Base-by-base conservation (phyloP, 2,888 invertebrate species). In the Sphaerophoria rueppellii region DNA sequence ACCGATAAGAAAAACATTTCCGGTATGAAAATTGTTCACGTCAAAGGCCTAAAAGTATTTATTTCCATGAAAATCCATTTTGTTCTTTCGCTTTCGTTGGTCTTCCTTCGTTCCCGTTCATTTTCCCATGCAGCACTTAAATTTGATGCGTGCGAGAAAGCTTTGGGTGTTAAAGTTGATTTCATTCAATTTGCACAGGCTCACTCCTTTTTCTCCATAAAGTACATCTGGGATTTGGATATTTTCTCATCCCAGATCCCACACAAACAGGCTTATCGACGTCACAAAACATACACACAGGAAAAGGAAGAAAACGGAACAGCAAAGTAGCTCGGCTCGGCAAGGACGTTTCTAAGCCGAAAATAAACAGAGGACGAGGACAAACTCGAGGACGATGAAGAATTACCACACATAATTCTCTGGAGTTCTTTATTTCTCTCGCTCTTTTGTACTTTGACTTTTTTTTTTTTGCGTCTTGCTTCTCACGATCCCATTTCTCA, bases 281-380 rank as follows among this genome's bases (percentile, higher is more conserved):
- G 60, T 72, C 72, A 54, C 54, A 24, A 40, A 54, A 24, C 24
- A 24, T 24, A 24, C 24, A 24, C 24, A 32, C 67, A 61, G 60
- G 55, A 16, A 12, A 71, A 67, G 40, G 57, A 61, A 69, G 43
- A 43, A 12, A 24, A 16, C n/a, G 5, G 63, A 7, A 48, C 7
- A 55, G 16, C 9, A 43, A 61, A 60, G 24, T 46, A 63, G 46
- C 32, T 55, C 67, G 60, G 63, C 63, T 75, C 37, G 52, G 52
- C 82, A 83, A 83, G 79, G 82, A 83, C 82, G 74, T 83, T 83
- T 75, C 79, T 75, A 79, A 79, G 82, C 67, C 79, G 82, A 82
- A 75, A 12, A 50, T 7, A 34, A 43, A 3, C 12, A 43, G 40
- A 52, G 46, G 52, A 65, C 65, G 70, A 55, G 34, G 55, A 34